phyloP scores from a whole-genome alignment of 2,797 vertebrate species.

The Poliocrania exsul region DNA sequence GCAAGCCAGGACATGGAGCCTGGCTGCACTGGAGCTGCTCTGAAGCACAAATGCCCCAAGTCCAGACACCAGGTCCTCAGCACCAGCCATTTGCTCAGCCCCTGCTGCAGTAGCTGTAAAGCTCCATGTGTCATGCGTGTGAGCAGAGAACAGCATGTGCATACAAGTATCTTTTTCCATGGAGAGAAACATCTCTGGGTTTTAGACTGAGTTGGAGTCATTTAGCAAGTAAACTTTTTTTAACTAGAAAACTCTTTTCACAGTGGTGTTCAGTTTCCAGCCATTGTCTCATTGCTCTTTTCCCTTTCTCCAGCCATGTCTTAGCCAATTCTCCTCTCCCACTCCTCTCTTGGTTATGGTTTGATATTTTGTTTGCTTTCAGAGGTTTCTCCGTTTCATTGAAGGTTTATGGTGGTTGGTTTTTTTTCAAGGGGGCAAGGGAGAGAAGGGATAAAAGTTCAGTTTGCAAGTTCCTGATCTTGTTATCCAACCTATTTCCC shows the following conservation, averaged over 20 bases:
- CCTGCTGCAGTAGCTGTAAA: neutral
- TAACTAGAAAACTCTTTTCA: neutral
- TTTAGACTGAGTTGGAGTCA: neutral
- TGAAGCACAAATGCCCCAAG: rapidly evolving
- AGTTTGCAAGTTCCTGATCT: neutral
- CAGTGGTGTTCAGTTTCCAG: neutral
- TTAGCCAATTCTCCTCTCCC: neutral
- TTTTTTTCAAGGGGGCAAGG: rapidly evolving
- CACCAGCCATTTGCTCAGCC: neutral
- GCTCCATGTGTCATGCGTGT: rapidly evolving
- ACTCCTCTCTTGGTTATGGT: neutral
- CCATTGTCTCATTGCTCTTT: neutral
- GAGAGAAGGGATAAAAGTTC: neutral
- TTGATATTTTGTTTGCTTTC: neutral
- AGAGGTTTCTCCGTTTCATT: neutral
- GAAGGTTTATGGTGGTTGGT: neutral
- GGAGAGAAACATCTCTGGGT: neutral
- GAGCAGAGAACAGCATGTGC: neutral
- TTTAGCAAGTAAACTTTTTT: neutral
- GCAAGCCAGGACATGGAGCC: neutral
- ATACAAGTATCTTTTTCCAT: neutral
- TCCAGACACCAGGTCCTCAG: neutral
- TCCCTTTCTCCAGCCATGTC: neutral
- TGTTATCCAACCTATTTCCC: neutral
- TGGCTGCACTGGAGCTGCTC: neutral